phyloP scores from a whole-genome alignment of 2,797 vertebrate genomes.

The Sebastes alutus region DNA sequence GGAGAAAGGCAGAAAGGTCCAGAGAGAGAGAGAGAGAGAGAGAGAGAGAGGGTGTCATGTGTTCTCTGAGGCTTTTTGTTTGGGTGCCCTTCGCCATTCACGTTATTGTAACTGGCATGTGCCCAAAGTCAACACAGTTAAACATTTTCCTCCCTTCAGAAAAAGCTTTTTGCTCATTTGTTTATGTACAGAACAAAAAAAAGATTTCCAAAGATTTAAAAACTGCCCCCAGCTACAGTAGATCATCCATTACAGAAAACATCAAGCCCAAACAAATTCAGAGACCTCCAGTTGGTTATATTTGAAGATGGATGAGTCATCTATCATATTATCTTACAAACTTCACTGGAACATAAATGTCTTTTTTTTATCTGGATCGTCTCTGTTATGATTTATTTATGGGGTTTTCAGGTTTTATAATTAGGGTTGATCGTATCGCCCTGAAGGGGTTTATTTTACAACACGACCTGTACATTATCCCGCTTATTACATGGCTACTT shows the following conservation, averaged over 20 bases:
- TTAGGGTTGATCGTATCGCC: background rate
- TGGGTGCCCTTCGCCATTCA: slow-evolving; percentile 50
- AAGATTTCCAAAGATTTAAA: background rate
- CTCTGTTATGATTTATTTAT: background rate
- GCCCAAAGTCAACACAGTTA: slow-evolving; percentile 66
- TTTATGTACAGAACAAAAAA: slow-evolving; percentile 28
- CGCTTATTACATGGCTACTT: too few relatives aligned
- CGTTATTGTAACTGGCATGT: slow-evolving; percentile 59
- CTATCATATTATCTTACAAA: background rate
- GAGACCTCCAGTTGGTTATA: background rate
- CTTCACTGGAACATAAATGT: background rate
- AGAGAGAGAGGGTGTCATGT: slow-evolving; percentile 29
- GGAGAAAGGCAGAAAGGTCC: slow-evolving; percentile 31
- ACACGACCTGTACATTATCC: too few relatives aligned
- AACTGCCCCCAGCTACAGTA: background rate
- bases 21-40: slow-evolving; percentile 8
- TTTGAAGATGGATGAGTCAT: slow-evolving; percentile 9
- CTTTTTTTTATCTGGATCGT: background rate
- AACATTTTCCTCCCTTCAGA: slow-evolving; percentile 51
- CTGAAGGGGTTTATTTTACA: too few relatives aligned
- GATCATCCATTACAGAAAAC: slow-evolving; percentile 24
- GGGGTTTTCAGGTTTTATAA: background rate
- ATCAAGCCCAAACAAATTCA: slow-evolving; percentile 2
- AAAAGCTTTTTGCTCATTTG: slow-evolving; percentile 35
- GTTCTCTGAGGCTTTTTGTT: slow-evolving; percentile 51